phyloP scores from a whole-genome alignment of 2,113 vertebrate genomes.

The Pseudorectes ferrugineus region DNA sequence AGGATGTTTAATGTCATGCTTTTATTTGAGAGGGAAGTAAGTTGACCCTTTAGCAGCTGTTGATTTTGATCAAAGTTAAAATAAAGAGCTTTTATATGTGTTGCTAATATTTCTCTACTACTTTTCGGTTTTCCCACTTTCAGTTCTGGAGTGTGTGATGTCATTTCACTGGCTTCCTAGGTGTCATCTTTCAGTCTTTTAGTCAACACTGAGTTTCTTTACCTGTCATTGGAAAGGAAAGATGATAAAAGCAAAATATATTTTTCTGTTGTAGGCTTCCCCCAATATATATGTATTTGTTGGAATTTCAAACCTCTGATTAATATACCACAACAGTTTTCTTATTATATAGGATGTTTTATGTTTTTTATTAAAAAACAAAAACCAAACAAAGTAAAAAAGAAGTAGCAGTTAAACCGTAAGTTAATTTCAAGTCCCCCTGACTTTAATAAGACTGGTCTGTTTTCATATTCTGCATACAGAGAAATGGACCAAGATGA shows the following conservation, averaged over 20 bases:
- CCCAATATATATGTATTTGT: neutral
- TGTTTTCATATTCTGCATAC: neutral
- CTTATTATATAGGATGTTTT: neutral
- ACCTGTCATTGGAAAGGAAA: neutral
- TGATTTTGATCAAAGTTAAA: neutral
- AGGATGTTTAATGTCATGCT: neutral
- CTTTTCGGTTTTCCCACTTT: neutral
- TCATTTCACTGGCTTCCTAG: neutral
- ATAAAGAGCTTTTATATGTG: neutral
- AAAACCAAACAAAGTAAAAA: neutral
- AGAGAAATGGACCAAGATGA: neutral
- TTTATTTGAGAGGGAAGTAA: neutral
- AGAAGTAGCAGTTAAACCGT: neutral
- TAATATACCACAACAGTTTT: neutral
- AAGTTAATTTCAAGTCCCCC: neutral
- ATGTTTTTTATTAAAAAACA: neutral
- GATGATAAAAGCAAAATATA: neutral
- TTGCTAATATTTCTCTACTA: neutral
- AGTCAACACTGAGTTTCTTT: neutral
- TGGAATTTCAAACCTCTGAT: neutral
- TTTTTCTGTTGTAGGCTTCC: neutral
- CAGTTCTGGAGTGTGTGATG: neutral
- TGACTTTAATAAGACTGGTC: neutral
- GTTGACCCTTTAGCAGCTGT: neutral
- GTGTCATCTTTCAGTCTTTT: neutral